Conservation (phyloP, 2,888 invertebrate genomes). For the Carcina quercana region DNA sequence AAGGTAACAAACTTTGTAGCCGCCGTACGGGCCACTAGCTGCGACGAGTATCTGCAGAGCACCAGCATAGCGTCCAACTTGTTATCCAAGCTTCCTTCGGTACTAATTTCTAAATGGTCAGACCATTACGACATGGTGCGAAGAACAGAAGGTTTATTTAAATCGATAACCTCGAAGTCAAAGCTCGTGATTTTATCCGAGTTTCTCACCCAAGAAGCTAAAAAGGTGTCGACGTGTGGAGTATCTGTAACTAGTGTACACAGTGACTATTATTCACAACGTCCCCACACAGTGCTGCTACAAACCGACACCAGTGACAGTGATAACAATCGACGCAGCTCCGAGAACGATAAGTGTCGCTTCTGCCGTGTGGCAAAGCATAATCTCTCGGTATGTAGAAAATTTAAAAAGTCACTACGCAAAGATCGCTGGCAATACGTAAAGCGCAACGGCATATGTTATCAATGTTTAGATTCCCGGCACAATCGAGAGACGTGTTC, state of each 20-base stretch:
- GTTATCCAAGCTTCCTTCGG: constrained; percentile 6
- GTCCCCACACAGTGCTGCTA: background rate
- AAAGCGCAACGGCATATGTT: constrained; percentile 10
- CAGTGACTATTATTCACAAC: background rate
- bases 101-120: constrained; percentile 14
- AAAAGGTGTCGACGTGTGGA: constrained; percentile 9
- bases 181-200: constrained; percentile 12
- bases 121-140: constrained; percentile 7
- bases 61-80: constrained; percentile 1
- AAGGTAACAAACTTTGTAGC: constrained; percentile 19
- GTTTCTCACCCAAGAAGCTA: constrained; percentile 12
- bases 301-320: background rate
- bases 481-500: constrained; percentile 16
- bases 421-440: constrained; percentile 15
- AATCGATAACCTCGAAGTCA: no score
- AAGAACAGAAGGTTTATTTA: background rate
- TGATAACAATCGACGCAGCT: constrained; percentile 11
- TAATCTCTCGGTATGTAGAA: constrained; percentile 14
- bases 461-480: constrained; percentile 13
- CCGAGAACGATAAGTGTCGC: no score
- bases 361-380: constrained; percentile 13
- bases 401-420: constrained; percentile 16
- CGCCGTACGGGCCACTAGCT: constrained; percentile 11
- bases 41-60: constrained; percentile 5
- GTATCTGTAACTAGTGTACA: background rate